Base-by-base conservation (phyloP, 30 jellyfish, hydroid and myxozoan genomes). In the Pseudorhiza aurosa region DNA sequence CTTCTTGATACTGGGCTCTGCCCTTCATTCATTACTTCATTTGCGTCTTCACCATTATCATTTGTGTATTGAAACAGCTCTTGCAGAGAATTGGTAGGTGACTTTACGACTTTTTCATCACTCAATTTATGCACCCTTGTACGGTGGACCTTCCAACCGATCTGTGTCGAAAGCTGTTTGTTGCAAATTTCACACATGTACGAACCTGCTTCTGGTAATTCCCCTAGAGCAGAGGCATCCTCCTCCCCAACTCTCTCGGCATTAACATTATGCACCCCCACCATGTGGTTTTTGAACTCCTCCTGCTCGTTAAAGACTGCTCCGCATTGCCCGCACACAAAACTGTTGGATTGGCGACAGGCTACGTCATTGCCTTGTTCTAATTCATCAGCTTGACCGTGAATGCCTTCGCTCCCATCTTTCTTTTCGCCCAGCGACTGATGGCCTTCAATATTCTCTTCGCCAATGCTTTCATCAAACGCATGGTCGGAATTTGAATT, bases 111-210 rank as follows among this genome's bases (percentile, higher is more conserved):
- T 70, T 65, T 80, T 6, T 65, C 84, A 21, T 80, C 91, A 11
- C 68, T 65, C 47, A 80, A 28, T 44, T 70, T 65, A 50, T 80
- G 91, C 27, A 65, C 83, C 31, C 91, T 35, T 35, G 91, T 64
- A 32, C 91, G 74, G 37, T 80, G 91, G 26, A 80, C 91, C 30
- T 80, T 80, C 91, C 91, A 80, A 68, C 91, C 91, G 15, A 80
- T 65, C 18, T 46, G 79, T 1, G 91, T 80, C 4, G 76, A 36
- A 32, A 80, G 84, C 70, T 45, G 91, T 58, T 80, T 80, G 84
- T 51, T 65, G 33, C 91, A 80, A 37, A 80, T 56, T 35, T 80
- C 91, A 39, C 91, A 80, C 30, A 42, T 30, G 21, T 46, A 72
- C 11, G 75, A 43, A 30, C 86, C 86, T 18, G n/a, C 32, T 33